Conservation (phyloP, 2,888 invertebrate genomes). For the Papilio protenor region DNA sequence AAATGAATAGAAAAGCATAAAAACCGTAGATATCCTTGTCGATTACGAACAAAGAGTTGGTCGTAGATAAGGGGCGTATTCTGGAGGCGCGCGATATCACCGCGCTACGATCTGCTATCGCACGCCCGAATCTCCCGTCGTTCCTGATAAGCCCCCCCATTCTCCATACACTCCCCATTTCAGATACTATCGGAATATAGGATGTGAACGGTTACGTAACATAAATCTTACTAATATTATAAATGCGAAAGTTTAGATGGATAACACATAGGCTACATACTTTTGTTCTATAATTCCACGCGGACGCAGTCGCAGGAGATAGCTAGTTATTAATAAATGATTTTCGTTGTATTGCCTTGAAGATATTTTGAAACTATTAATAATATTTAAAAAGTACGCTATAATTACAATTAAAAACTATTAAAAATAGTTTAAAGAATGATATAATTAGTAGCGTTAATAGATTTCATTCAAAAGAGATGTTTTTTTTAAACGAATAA, state of each 20-base stretch:
- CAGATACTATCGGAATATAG: constrained; percentile 29
- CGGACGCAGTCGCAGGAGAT: no score
- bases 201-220: constrained; percentile 24
- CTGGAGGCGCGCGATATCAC: constrained; percentile 62
- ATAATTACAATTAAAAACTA: background rate
- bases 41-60: constrained; percentile 72
- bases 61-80: constrained; percentile 66
- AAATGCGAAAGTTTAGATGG: no score
- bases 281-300: no score
- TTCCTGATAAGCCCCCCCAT: constrained; percentile 68
- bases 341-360: background rate
- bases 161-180: constrained; percentile 33
- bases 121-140: constrained; percentile 49
- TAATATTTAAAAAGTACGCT: background rate
- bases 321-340: background rate
- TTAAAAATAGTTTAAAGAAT: no score
- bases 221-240: no score
- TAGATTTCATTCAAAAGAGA: no score
- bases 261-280: no score
- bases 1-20: constrained; percentile 45
- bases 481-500: background rate
- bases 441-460: no score
- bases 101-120: constrained; percentile 57
- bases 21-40: constrained; percentile 63
- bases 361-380: background rate